Evolutionary conservation across 2,113 vertebrate genomes (phyloP).

Genomic region (Rhadina sibilatrix): DNA sequence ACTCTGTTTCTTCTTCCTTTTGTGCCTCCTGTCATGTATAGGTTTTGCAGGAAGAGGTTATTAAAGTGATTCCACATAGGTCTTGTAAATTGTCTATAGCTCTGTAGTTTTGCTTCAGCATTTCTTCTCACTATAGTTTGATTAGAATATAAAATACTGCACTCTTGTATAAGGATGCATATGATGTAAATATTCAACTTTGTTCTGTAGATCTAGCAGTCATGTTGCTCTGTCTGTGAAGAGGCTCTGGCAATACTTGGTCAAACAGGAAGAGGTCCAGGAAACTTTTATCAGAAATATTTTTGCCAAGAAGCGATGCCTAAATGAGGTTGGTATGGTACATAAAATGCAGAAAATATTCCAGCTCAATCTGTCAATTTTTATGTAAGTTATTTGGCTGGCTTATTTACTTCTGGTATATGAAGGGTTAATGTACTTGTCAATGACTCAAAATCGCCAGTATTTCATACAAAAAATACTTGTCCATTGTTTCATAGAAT

Average conservation of each 20-base stretch:
- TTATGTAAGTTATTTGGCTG: background rate
- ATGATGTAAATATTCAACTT: background rate
- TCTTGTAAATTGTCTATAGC: background rate
- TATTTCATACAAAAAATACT: background rate
- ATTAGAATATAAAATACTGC: background rate
- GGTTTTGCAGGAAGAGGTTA: background rate
- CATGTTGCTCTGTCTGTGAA: constrained; percentile 85
- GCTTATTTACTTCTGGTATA: background rate
- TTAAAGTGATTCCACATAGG: background rate
- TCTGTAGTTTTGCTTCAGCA: background rate
- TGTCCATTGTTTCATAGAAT: background rate
- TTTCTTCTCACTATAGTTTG: background rate
- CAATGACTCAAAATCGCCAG: background rate
- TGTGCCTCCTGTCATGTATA: accelerated
- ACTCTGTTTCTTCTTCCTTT: background rate
- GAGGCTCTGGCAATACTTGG: constrained; percentile 94
- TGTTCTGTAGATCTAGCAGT: constrained; percentile 80
- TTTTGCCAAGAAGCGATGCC: constrained; percentile 88
- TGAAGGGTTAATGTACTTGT: background rate
- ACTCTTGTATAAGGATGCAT: background rate
- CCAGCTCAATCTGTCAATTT: background rate
- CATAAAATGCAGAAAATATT: background rate
- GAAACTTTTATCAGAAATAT: constrained; percentile 98
- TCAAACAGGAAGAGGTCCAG: constrained; percentile 94
- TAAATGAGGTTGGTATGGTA: constrained; percentile 80